These are phyloP conservation scores for Lagopus muta DNA, from an alignment of 2,113 vertebrate genomes.

Conservation along the genomic window DNA sequence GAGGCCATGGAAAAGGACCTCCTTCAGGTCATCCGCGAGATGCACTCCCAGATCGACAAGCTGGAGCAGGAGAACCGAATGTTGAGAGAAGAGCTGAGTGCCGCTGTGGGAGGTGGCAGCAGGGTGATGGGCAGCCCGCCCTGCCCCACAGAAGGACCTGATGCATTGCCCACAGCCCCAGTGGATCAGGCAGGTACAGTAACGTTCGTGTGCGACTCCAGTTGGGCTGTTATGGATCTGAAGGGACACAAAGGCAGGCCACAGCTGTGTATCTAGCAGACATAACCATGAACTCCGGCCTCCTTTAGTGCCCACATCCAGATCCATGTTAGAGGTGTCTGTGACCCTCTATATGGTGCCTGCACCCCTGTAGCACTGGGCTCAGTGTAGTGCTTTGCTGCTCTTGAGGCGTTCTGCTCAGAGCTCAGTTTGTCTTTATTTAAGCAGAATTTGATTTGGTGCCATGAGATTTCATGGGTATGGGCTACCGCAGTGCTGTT, in stretches of 20 bases:
- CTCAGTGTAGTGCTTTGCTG: neutral
- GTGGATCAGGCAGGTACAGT: slow-evolving; percentile 79
- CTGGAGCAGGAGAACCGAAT: slow-evolving; percentile 87
- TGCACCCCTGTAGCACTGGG: neutral
- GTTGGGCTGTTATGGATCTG: rapidly evolving
- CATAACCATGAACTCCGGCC: rapidly evolving
- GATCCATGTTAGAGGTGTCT: rapidly evolving
- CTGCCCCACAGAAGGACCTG: rapidly evolving
- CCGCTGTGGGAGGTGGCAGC: neutral
- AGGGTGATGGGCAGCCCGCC: neutral
- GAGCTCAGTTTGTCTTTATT: neutral
- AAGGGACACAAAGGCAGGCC: rapidly evolving
- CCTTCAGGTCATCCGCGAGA: slow-evolving; percentile 84
- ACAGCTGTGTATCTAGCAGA: rapidly evolving
- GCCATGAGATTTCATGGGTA: rapidly evolving
- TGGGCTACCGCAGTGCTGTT: neutral
- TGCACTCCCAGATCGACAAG: slow-evolving; percentile 86
- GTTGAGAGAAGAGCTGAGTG: slow-evolving; percentile 72
- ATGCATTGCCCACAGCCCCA: slow-evolving; percentile 10
- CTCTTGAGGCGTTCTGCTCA: neutral
- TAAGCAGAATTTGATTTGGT: neutral
- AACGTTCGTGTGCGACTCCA: rapidly evolving
- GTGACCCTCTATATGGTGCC: neutral
- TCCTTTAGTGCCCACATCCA: rapidly evolving
- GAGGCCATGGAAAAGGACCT: slow-evolving; percentile 85